These are phyloP conservation scores for Apis mellifera DNA, from an alignment of 1,140 invertebrate species.

Conservation along the genomic window DNA sequence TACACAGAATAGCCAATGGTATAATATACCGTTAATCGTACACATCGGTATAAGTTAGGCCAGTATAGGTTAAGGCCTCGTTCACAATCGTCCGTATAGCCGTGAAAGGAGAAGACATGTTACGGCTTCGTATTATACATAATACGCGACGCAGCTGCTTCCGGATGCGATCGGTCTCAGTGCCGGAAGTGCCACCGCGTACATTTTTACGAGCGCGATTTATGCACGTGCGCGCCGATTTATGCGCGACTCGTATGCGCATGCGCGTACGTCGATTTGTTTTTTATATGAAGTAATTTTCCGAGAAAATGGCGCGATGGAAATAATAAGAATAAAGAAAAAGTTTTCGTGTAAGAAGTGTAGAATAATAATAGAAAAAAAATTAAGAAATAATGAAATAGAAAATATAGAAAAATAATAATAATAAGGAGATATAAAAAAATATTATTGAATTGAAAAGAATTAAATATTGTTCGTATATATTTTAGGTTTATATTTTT, in stretches of 20 bases:
- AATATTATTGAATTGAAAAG: too few relatives aligned
- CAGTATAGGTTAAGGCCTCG: not conserved
- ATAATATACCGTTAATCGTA: slow-evolving; percentile 26
- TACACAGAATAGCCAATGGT: too few relatives aligned
- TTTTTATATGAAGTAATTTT: not conserved
- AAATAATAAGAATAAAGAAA: too few relatives aligned
- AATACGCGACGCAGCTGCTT: slow-evolving; percentile 40
- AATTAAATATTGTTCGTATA: too few relatives aligned
- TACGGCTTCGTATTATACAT: slow-evolving; percentile 23
- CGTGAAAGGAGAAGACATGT: slow-evolving; percentile 45
- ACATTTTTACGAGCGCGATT: slow-evolving; percentile 59
- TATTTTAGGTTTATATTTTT: too few relatives aligned
- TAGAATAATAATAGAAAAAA: too few relatives aligned
- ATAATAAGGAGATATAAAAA: too few relatives aligned
- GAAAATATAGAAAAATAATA: too few relatives aligned
- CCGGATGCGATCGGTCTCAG: slow-evolving; percentile 59
- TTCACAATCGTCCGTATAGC: slow-evolving; percentile 17
- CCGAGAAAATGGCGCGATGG: too few relatives aligned
- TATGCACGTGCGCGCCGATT: slow-evolving; percentile 41
- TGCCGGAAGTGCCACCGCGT: slow-evolving; percentile 58
- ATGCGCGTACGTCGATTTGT: not conserved
- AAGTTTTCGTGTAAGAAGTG: too few relatives aligned
- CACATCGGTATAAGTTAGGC: not conserved
- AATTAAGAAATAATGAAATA: too few relatives aligned
- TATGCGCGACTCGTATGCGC: slow-evolving; percentile 16